phyloP scores from a whole-genome alignment of 2,888 invertebrate species.

The Keiferia lycopersicella region DNA sequence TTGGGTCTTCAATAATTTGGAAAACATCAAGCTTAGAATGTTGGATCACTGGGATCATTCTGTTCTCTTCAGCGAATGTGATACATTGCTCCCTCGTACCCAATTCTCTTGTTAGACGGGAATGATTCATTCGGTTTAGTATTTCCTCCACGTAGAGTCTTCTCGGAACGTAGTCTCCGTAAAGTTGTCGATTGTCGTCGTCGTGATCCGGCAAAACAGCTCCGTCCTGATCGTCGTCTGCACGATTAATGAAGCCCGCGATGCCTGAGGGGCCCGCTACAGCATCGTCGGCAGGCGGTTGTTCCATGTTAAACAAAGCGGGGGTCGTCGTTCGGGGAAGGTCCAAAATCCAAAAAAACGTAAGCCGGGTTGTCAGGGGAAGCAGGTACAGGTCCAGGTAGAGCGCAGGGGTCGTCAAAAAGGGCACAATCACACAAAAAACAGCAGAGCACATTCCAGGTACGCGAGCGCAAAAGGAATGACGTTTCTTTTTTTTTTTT shows the following conservation, averaged over 20 bases:
- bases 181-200: not conserved
- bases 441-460: slow-evolving; percentile 4
- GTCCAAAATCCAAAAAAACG: slow-evolving; percentile 10
- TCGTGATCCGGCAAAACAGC: not conserved
- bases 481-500: slow-evolving; percentile 6
- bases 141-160: not conserved
- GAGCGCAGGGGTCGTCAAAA: slow-evolving; percentile 2
- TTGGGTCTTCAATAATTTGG: no score
- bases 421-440: slow-evolving; percentile 6
- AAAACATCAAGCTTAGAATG: no score
- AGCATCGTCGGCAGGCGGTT: slow-evolving; percentile 1
- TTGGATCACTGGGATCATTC: not conserved
- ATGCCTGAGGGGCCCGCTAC: slow-evolving; percentile 2
- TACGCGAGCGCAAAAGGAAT: not conserved
- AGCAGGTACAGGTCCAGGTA: slow-evolving; percentile 11
- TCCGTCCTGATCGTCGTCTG: slow-evolving; percentile 6
- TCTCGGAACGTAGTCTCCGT: not conserved
- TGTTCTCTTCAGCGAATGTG: not conserved
- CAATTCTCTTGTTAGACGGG: no score
- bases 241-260: slow-evolving; percentile 1
- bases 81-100: not conserved
- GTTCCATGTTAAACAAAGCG: slow-evolving; percentile 3
- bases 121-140: not conserved
- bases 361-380: slow-evolving; percentile 4
- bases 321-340: slow-evolving; percentile 7